Evolutionary conservation across 1,140 invertebrate genomes (phyloP).

Genomic region (Adelges cooleyi): DNA sequence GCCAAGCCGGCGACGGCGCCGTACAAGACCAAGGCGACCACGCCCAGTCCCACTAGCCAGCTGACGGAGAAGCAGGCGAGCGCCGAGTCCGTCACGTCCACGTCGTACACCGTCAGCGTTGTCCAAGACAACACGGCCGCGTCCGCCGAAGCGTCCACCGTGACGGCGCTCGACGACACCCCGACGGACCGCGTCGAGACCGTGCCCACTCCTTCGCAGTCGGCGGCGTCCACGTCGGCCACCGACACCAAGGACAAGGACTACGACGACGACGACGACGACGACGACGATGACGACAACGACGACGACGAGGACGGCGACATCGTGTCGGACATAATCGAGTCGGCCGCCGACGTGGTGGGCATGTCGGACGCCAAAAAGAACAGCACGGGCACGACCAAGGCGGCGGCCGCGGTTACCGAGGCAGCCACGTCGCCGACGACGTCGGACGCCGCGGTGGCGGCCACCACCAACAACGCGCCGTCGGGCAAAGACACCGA

Average conservation of each 20-base stretch:
- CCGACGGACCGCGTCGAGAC: slow-evolving; percentile 33
- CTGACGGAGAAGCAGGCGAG: slow-evolving; percentile 6
- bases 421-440: neutral
- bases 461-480: neutral
- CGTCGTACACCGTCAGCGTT: slow-evolving; percentile 32
- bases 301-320: slow-evolving; percentile 35
- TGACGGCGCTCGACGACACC: slow-evolving; percentile 17
- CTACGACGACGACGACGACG: slow-evolving; percentile 33
- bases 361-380: slow-evolving; percentile 29
- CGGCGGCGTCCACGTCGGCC: slow-evolving; percentile 20
- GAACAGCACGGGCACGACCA: slow-evolving; percentile 15
- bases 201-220: slow-evolving; percentile 23
- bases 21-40: slow-evolving; percentile 4
- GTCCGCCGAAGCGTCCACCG: neutral
- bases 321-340: slow-evolving; percentile 32
- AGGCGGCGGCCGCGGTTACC: neutral
- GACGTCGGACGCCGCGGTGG: neutral
- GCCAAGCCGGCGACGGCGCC: neutral
- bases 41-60: neutral
- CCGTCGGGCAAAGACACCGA: slow-evolving; percentile 1
- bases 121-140: slow-evolving; percentile 22
- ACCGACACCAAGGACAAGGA: neutral
- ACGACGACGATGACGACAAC: slow-evolving; percentile 34
- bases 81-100: slow-evolving; percentile 31
- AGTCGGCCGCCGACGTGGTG: slow-evolving; percentile 32